phyloP scores from a whole-genome alignment of 2,113 vertebrate species.

The Thunnus maccoyii region DNA sequence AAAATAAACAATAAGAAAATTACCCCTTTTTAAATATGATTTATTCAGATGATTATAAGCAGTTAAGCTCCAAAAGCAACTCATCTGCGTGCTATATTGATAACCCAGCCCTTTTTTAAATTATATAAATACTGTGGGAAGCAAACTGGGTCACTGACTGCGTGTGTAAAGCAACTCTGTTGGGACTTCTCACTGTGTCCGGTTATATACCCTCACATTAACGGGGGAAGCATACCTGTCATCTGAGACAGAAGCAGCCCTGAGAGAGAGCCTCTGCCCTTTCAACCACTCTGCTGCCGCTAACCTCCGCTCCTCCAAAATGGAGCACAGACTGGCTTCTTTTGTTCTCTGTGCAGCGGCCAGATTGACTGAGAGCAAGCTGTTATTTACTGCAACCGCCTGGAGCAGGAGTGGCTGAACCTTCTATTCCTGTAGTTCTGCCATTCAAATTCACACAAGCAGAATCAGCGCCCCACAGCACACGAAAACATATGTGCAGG shows the following conservation, averaged over 20 bases:
- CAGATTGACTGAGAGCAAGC: background rate
- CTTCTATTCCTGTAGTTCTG: conserved; percentile 20
- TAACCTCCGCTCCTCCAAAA: background rate
- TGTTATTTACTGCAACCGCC: conserved; percentile 13
- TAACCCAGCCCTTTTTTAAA: background rate
- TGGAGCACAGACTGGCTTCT: background rate
- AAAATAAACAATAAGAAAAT: background rate
- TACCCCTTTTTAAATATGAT: background rate
- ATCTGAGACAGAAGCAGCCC: conserved; percentile 48
- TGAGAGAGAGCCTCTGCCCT: conserved; percentile 28
- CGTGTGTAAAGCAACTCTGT: background rate
- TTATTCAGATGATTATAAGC: background rate
- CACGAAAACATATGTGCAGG: background rate
- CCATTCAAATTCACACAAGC: background rate
- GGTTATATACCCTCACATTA: background rate
- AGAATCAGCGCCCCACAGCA: background rate
- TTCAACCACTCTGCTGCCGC: conserved; percentile 7
- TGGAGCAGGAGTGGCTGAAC: background rate
- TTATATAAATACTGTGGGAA: background rate
- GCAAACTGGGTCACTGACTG: background rate
- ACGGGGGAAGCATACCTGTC: conserved; percentile 40
- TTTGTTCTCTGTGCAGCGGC: background rate
- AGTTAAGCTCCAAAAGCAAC: no score
- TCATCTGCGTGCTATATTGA: background rate
- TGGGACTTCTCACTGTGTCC: background rate